Evolutionary conservation across 1,140 invertebrate species (phyloP).

Genomic region (Thaumetopoea pityocampa): DNA sequence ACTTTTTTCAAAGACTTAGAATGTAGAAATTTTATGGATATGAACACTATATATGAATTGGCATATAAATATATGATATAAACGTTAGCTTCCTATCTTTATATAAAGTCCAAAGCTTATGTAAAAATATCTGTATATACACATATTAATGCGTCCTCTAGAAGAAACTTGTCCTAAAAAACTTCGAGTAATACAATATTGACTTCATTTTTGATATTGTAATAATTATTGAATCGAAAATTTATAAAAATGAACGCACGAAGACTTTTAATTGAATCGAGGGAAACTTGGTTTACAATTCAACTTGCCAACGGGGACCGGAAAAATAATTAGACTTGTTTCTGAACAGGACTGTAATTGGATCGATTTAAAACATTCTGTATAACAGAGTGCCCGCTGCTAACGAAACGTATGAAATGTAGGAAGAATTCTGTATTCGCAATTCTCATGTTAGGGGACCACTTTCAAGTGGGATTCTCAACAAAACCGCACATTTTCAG

Average conservation of each 20-base stretch:
- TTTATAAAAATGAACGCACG: slow-evolving; percentile 2
- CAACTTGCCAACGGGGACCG: slow-evolving; percentile 15
- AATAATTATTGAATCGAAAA: slow-evolving; percentile 3
- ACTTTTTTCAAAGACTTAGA: no score
- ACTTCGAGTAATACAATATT: no score
- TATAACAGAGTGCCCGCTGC: slow-evolving; percentile 11
- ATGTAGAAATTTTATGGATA: no score
- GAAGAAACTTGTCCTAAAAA: no score
- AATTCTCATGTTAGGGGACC: slow-evolving; percentile 24
- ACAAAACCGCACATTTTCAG: slow-evolving; percentile 36
- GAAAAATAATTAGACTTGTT: slow-evolving; percentile 9
- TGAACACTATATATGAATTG: no score
- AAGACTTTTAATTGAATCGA: slow-evolving; percentile 8
- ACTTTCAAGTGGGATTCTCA: slow-evolving; percentile 58
- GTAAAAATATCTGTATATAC: no score
- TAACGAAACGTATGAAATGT: slow-evolving; percentile 12
- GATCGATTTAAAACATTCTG: slow-evolving; percentile 8
- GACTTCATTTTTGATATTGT: neutral
- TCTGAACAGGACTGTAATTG: slow-evolving; percentile 11
- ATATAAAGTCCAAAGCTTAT: no score
- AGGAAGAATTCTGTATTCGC: slow-evolving; percentile 9
- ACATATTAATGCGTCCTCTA: no score
- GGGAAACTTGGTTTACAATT: slow-evolving; percentile 11
- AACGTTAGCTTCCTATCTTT: no score
- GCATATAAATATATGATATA: no score